A percentile compares a stretch with the other conserved stretches of the same genome.
These are phyloP conservation scores for Thalpophila matura DNA, from an alignment of 2,888 invertebrate species.

Conservation along the genomic window DNA sequence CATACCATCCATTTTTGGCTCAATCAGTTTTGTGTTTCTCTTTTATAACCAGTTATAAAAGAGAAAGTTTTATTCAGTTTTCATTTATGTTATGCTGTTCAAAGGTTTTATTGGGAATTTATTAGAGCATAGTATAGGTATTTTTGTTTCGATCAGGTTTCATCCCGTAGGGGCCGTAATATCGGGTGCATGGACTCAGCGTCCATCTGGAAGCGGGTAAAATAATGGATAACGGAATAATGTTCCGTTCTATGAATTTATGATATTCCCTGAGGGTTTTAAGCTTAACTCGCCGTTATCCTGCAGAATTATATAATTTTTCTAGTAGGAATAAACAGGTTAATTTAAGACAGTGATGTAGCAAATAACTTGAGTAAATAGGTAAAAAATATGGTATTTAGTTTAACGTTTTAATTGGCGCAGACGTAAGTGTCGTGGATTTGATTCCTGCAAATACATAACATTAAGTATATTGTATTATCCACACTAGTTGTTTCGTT, in stretches of 20 bases:
- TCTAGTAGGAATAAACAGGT: background rate
- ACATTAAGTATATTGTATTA: too few species aligned
- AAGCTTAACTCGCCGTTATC: background rate
- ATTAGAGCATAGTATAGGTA: conserved; percentile 6
- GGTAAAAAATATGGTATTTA: too few species aligned
- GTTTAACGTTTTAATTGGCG: too few species aligned
- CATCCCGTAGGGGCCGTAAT: conserved; percentile 18
- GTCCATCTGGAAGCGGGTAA: background rate
- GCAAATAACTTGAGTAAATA: too few species aligned
- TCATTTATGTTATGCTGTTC: conserved; percentile 15
- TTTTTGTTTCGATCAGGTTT: conserved; percentile 18
- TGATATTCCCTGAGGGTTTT: background rate
- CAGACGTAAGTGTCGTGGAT: too few species aligned
- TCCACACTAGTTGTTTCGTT: too few species aligned
- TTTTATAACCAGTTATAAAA: conserved; percentile 18
- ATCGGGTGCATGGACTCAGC: conserved; percentile 9
- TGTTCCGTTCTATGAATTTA: background rate
- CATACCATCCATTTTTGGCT: background rate
- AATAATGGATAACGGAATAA: conserved; percentile 4
- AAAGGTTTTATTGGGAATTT: background rate
- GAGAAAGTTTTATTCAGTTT: too few species aligned
- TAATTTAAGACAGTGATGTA: too few species aligned
- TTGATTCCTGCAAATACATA: too few species aligned
- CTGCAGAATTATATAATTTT: background rate
- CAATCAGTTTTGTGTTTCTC: background rate